Conservation (phyloP, 2,797 vertebrate genomes). For the Microhierax caerulescens region DNA sequence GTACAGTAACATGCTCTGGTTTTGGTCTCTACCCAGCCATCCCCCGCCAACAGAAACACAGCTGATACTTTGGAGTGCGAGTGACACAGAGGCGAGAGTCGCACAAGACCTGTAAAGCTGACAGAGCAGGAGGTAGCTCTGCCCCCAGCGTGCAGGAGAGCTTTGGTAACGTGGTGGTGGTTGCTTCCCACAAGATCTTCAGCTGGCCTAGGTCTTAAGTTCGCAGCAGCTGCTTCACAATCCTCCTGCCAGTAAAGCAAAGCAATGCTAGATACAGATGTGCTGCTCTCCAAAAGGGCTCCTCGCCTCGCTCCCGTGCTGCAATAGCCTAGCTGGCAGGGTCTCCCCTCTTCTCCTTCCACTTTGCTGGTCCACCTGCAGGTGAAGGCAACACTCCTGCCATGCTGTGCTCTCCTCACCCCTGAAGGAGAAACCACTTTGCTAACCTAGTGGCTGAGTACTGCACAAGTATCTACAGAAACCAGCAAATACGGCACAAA, state of each 20-base stretch:
- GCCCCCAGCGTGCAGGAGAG: background rate
- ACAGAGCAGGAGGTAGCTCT: background rate
- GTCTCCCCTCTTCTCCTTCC: background rate
- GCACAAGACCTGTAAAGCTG: background rate
- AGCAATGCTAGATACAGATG: background rate
- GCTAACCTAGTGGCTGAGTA: background rate
- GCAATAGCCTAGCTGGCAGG: background rate
- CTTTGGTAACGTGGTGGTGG: background rate
- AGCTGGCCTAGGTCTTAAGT: background rate
- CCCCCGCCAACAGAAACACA: background rate
- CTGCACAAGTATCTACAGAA: background rate
- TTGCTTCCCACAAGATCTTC: background rate
- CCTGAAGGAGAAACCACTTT: background rate
- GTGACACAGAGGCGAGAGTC: background rate
- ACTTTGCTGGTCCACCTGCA: background rate
- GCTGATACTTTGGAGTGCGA: background rate
- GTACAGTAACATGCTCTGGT: background rate
- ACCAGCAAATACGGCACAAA: background rate
- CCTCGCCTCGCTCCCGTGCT: background rate
- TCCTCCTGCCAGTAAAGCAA: background rate
- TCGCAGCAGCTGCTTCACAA: background rate
- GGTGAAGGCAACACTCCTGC: background rate
- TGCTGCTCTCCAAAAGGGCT: background rate
- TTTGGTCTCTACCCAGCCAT: background rate
- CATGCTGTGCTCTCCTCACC: background rate